Evolutionary conservation across 2,113 vertebrate genomes (phyloP).

Genomic region (Tragelaphus imberbis): DNA sequence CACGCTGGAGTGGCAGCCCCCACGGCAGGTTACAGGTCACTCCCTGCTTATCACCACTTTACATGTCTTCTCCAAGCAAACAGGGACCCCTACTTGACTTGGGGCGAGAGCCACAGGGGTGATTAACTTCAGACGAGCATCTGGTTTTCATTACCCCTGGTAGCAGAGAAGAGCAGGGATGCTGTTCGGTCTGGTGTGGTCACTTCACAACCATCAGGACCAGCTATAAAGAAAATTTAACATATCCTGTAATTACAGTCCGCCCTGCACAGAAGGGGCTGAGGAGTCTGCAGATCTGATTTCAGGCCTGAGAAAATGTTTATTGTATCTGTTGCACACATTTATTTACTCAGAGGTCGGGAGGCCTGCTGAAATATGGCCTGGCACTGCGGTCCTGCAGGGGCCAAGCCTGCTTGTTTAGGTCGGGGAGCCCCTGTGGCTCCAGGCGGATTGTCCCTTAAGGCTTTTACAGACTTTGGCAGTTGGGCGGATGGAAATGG

Average conservation of each 20-base stretch:
- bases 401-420: slow-evolving; percentile 69
- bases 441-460: slow-evolving; percentile 68
- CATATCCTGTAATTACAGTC: slow-evolving; percentile 90
- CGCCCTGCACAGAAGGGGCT: slow-evolving; percentile 77
- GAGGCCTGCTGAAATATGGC: slow-evolving; percentile 71
- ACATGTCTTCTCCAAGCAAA: slow-evolving; percentile 88
- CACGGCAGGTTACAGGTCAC: slow-evolving; percentile 69
- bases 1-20: slow-evolving; percentile 73
- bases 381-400: slow-evolving; percentile 55
- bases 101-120: slow-evolving; percentile 86
- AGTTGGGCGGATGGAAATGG: slow-evolving; percentile 52
- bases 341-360: slow-evolving; percentile 79
- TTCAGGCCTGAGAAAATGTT: slow-evolving; percentile 83
- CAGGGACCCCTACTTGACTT: slow-evolving; percentile 85
- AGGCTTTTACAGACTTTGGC: slow-evolving; percentile 72
- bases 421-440: slow-evolving; percentile 55
- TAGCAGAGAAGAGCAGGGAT: slow-evolving; percentile 81
- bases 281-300: slow-evolving; percentile 80
- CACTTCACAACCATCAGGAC: slow-evolving; percentile 83
- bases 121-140: slow-evolving; percentile 89
- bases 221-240: slow-evolving; percentile 88
- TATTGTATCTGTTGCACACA: slow-evolving; percentile 80
- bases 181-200: slow-evolving; percentile 80
- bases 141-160: slow-evolving; percentile 88
- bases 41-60: slow-evolving; percentile 78